Percentiles rank a stretch among this genome's conserved stretches.
Evolutionary conservation across 1,140 invertebrate genomes (phyloP).

Genomic region (Pseudachorutes palmiensis): DNA sequence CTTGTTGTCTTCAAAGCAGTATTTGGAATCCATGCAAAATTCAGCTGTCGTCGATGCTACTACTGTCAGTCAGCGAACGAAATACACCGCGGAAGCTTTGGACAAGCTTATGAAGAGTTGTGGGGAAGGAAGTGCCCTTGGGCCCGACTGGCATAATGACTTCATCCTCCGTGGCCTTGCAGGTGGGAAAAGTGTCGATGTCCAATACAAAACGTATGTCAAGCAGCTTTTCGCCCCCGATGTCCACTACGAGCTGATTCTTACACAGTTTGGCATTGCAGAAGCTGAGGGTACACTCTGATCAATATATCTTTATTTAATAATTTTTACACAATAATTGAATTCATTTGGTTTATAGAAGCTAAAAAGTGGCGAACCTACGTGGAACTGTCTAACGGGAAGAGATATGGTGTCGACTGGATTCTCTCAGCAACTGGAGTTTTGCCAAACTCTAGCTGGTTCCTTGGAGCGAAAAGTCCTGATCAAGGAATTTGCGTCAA

Average conservation of each 20-base stretch:
- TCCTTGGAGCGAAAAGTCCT: slow-evolving; percentile 47
- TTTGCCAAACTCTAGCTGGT: slow-evolving; percentile 55
- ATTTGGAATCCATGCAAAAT: neutral
- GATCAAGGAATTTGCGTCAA: slow-evolving; percentile 73
- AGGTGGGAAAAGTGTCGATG: slow-evolving; percentile 41
- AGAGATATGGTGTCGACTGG: slow-evolving; percentile 74
- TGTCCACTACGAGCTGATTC: slow-evolving; percentile 6
- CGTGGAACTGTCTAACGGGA: slow-evolving; percentile 65
- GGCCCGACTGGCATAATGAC: slow-evolving; percentile 85
- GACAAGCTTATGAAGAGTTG: slow-evolving; percentile 15
- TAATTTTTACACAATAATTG: neutral
- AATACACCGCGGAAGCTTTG: slow-evolving; percentile 51
- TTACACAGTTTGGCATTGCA: neutral
- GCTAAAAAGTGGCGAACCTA: slow-evolving; percentile 58
- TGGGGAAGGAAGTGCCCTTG: slow-evolving; percentile 69
- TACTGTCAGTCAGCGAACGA: slow-evolving; percentile 53
- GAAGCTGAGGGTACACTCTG: neutral
- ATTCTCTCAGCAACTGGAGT: slow-evolving; percentile 94
- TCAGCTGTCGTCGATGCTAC: neutral
- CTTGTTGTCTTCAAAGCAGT: slow-evolving; percentile 47
- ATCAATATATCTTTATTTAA: neutral
- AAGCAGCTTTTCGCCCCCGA: slow-evolving; percentile 12
- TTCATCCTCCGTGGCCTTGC: slow-evolving; percentile 54
- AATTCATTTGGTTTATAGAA: slow-evolving; percentile 28
- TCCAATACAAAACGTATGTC: slow-evolving; percentile 54